Evolutionary conservation across 1,140 invertebrate genomes (phyloP), one percentile per base, ranked within the genome.

Genomic region (Lepidostoma basale): DNA sequence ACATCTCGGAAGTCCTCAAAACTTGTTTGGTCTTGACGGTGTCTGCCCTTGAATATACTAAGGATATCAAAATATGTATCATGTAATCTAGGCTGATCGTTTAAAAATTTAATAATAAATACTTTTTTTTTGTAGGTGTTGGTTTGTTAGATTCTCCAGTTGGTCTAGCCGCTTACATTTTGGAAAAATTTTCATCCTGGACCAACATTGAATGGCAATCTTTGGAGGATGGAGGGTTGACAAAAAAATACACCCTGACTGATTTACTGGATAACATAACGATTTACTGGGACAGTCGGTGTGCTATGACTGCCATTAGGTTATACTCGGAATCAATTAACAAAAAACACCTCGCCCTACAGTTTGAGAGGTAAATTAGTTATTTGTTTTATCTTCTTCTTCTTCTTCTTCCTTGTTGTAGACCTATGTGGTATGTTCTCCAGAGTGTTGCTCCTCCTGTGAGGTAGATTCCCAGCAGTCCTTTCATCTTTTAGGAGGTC

Each of bases 241-340:
- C 81, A 0, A 76, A 80, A 1, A 86, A 87, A 69, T 89, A 85
- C 74, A 78, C 82, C 3, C 75, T 85, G 28, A 87, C 88, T 63
- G 83, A 88, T 69, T 73, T 93, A 0, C 75, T 94, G 2, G 91
- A 92, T 62, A 92, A 91, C 74, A 81, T 93, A 1, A 91, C 91
- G 87, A 78, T 93, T 66, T 93, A 93, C 75, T 94, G 90, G 90
- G 78, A 86, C 1, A 87, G 86, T n/a, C 84, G 84, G 14, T 85
- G 84, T 54, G 89, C 90, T 23, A 89, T 88, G 0, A 87, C 87
- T 0, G 86, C 88, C 0, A 79, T 88, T 73, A 79, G 91, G 73
- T 77, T 90, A 20, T 92, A 89, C 75, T 84, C 88, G 58, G 89
- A 91, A 76, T 73, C 66, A 0, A 74, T 85, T 49, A 76, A 14